Evolutionary conservation across 2,113 vertebrate genomes (phyloP), one percentile per base, ranked within the genome.

Genomic region (Megaceryle maxima): DNA sequence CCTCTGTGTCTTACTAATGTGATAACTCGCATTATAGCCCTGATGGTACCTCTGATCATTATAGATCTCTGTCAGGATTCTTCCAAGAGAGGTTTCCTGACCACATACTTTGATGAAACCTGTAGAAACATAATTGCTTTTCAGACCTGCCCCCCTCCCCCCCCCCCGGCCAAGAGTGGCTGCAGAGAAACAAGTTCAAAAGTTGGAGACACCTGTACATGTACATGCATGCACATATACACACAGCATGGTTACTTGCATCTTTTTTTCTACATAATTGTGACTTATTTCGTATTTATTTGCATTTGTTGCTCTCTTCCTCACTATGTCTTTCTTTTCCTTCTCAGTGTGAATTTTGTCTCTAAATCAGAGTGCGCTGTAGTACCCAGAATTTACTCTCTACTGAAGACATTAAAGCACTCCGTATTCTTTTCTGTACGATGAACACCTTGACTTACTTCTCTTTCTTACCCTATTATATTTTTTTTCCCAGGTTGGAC

Each of bases 111-210:
- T 37, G 14, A 73, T 57, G 66, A 92, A 94, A 95, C 24, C 81
- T 94, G 62, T 56, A 95, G 74, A 91, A 94, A 96, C 43, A 22
- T 11, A 91, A 75, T 20, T 73, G 60, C 22, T 72, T 91, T 87
- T 73, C 67, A 79, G 43, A 79, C 35, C 20, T 69, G 21, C 21
- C 59, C 33, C 50, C 48, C 50, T 7, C 24, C 2, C 10, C 12
- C 26, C 24, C 37, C 8, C 12, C n/a, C n/a, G n/a, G 5, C 28
- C 39, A 92, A 75, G 73, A 68, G 25, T 57, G 29, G 66, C 56
- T 79, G 31, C 35, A 82, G 43, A 90, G 56, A 92, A 74, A 51
- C 68, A 67, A 70, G 20, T 69, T 62, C 66, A 72, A 17, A 94
- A 84, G 64, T 91, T 39, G 16, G 48, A 94, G 69, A 53, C 60